phyloP scores from a whole-genome alignment of 2,888 invertebrate species.

The Anaspis maculata region DNA sequence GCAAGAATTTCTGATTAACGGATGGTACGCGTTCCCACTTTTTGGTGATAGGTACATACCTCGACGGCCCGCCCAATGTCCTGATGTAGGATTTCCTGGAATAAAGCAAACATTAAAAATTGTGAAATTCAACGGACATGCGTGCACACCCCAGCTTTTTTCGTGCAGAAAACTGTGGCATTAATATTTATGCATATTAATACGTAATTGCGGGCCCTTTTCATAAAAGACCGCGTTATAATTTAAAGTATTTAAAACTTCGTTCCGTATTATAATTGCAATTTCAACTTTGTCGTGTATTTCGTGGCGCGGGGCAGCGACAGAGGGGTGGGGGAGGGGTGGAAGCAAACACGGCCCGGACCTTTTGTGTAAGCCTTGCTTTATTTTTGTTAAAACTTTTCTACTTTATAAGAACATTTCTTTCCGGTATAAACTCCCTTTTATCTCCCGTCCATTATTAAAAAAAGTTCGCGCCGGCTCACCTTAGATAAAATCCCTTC shows the following conservation, averaged over 20 bases:
- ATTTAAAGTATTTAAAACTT: constrained; percentile 27
- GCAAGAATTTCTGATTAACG: no score
- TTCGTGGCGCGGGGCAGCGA: constrained; percentile 2
- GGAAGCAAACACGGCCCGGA: constrained; percentile 13
- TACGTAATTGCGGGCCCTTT: constrained; percentile 21
- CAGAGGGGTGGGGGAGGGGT: constrained; percentile 4
- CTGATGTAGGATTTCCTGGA: no score
- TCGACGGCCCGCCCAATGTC: no score
- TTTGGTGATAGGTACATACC: no score
- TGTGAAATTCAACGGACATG: no score
- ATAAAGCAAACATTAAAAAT: no score
- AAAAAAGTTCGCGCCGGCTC: constrained; percentile 31
- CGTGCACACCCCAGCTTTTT: no score
- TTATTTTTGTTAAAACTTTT: constrained; percentile 34
- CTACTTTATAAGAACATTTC: constrained; percentile 35
- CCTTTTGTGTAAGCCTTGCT: constrained; percentile 28
- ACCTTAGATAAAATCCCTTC: constrained; percentile 18
- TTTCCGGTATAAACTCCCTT: constrained; percentile 34
- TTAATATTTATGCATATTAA: constrained; percentile 25
- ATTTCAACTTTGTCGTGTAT: constrained; percentile 30
- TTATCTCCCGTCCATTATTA: constrained; percentile 36
- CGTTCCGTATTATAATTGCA: constrained; percentile 31
- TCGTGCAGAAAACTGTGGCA: background rate
- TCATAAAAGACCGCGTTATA: constrained; percentile 17
- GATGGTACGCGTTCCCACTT: no score